Evolutionary conservation across 1,140 invertebrate genomes (phyloP), one percentile per base, ranked within the genome.

Genomic region (Dufourea novaeangliae): DNA sequence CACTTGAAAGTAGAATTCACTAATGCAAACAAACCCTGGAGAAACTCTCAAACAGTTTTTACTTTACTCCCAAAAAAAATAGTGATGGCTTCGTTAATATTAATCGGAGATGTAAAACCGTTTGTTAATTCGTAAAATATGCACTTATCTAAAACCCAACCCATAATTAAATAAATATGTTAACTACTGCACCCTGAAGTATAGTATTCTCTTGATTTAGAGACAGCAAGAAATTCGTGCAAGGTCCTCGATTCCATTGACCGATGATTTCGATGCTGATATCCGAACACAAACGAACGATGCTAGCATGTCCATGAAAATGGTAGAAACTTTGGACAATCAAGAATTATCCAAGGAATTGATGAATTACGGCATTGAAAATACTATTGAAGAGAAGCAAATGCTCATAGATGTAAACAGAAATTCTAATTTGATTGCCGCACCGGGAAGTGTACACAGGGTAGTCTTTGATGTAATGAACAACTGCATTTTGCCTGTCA

Each of bases 401-500:
- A 68, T 90, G 12, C 41, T 85, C 0, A 64, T 92, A 7, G 89
- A 92, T 7, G 22, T 92, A 0, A 87, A 82, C n/a, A 52, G 76
- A 0, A 81, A 83, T 0, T 86, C 86, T 1, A 88, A 84, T 69
- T 73, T 92, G 4, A 54, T 90, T 1, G 84, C 80, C 5, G 61
- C 68, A 67, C 80, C 87, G 17, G 87, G 85, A 41, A 67, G 63
- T 2, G 52, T 68, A 29, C 85, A 88, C 34, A 59, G 56, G 22
- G 2, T 92, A 11, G 39, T 59, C 11, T 92, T 91, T 32, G 85
- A 90, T 59, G 63, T 91, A 1, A 85, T 61, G 10, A 92, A 92
- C 41, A 88, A 80, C 44, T 83, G 86, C 54, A 27, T 84, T 4
- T 59, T 89, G 12, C 66, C 75, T 0, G 61, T 90, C 1, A 77